Base-by-base conservation (phyloP, 2,888 invertebrate species). In the Sarcophaga carnaria region DNA sequence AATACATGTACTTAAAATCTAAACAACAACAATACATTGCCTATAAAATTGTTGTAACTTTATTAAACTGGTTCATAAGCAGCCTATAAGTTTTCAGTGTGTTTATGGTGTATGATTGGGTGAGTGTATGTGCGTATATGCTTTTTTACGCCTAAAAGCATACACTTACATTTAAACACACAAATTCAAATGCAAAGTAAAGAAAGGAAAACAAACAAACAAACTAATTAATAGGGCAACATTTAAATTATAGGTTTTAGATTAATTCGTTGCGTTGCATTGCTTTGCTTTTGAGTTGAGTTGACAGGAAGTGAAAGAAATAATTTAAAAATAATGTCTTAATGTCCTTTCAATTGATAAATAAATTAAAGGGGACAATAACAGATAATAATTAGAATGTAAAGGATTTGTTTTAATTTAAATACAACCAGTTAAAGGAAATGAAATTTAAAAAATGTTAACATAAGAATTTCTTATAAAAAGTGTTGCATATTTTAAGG, bases 191-290 rank as follows among this genome's bases (percentile, higher is more conserved):
- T 54, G 0, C 54, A 54, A 14, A 4, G 17, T 17, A 14, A 54
- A 80, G 79, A 74, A 63, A 75, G 70, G 71, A 78, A 77, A 78
- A 62, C 60, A 79, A 75, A 80, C 64, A 79, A 75, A 84, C 83
- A 75, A 75, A 10, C 70, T 79, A 80, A 84, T 80, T 84, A 84
- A 80, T 84, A 84, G 83, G 75, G 75, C 75, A 80, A 75, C 74
- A 80, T 79, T 84, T 80, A 80, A 84, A 84, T 75, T 70, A 84
- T 84, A 75, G 79, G 75, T 84, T 75, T 84, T 70, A 75, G 60
- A 64, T 84, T 84, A 84, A 84, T 70, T 80, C 20, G 74, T 79
- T 74, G 79, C 54, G 63, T 69, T 54, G 69, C 74, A 59, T 63
- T 69, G 72, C 37, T 2, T 37, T 6, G 8, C 8, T 37, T 37